phyloP scores from a whole-genome alignment of 2,888 invertebrate species.

The Phalangium opilio region DNA sequence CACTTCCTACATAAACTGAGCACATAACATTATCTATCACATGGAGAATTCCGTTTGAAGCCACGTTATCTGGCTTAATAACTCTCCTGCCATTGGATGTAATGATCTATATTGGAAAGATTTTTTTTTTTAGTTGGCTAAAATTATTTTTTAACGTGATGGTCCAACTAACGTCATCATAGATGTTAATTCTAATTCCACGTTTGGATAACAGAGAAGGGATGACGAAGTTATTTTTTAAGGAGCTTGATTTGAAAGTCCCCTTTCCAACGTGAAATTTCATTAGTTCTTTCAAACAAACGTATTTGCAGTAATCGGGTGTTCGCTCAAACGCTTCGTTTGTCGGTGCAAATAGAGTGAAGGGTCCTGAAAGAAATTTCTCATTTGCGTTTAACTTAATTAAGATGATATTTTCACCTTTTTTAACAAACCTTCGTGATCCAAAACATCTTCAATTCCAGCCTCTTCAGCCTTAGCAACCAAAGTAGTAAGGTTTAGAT shows the following conservation, averaged over 20 bases:
- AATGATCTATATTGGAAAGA: slow-evolving; percentile 4
- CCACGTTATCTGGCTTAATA: slow-evolving; percentile 8
- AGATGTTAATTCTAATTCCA: slow-evolving; percentile 12
- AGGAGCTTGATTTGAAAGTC: slow-evolving; percentile 5
- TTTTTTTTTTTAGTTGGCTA: not conserved
- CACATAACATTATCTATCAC: slow-evolving; percentile 12
- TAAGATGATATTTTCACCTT: too few relatives aligned
- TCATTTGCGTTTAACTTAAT: too few relatives aligned
- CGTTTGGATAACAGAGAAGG: slow-evolving; percentile 10
- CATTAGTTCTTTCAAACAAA: slow-evolving; percentile 2
- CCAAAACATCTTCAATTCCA: not conserved
- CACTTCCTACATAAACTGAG: slow-evolving; percentile 9
- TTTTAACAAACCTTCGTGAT: not conserved
- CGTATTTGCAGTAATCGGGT: slow-evolving; percentile 1
- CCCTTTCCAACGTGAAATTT: slow-evolving; percentile 6
- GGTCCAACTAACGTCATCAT: slow-evolving; percentile 5
- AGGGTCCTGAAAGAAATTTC: not conserved
- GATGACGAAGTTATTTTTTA: slow-evolving; percentile 9
- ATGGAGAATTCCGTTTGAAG: slow-evolving; percentile 16
- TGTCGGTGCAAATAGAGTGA: slow-evolving; percentile 1
- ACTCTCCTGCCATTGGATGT: slow-evolving; percentile 10
- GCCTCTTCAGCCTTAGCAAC: not conserved
- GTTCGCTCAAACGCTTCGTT: slow-evolving; percentile 1
- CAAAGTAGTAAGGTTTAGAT: not conserved
- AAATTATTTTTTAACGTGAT: too few relatives aligned